A percentile compares a stretch with the other conserved stretches of the same genome.
Conservation (phyloP, 2,113 vertebrate species). For the Raphicerus campestris region DNA sequence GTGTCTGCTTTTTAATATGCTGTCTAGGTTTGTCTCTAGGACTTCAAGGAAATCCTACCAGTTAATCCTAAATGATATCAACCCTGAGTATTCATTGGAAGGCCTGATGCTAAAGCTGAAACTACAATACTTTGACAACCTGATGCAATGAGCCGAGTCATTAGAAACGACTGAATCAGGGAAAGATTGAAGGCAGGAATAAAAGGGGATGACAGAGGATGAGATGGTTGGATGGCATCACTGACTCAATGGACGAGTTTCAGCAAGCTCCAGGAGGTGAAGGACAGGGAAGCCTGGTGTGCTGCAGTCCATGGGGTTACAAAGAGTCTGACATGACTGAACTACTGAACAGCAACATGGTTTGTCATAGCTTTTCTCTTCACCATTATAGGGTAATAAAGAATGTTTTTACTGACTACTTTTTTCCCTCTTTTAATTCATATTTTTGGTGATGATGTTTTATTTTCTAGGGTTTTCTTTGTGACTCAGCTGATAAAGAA, state of each 20-base stretch:
- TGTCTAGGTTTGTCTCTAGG: not conserved
- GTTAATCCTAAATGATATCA: not conserved
- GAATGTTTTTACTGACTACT: not conserved
- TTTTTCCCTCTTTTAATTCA: not conserved
- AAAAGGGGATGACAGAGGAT: not conserved
- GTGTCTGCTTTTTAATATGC: not conserved
- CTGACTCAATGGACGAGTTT: not conserved
- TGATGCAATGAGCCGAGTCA: not conserved
- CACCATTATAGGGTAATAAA: not conserved
- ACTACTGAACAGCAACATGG: not conserved
- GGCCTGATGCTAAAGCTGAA: not conserved
- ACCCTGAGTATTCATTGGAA: not conserved
- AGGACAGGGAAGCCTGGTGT: not conserved
- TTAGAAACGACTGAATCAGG: not conserved
- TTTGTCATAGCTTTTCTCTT: not conserved
- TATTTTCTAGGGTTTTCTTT: not conserved
- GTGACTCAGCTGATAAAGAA: not conserved
- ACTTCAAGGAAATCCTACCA: not conserved
- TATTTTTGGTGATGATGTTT: not conserved
- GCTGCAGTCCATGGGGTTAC: not conserved
- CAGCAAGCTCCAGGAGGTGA: not conserved
- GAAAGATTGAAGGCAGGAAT: not conserved
- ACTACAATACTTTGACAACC: not conserved
- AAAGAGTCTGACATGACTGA: not conserved
- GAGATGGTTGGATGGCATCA: not conserved